Evolutionary conservation across 2,113 vertebrate species (phyloP), one percentile per base, ranked within the genome.

Genomic region (Peromyscus californicus): DNA sequence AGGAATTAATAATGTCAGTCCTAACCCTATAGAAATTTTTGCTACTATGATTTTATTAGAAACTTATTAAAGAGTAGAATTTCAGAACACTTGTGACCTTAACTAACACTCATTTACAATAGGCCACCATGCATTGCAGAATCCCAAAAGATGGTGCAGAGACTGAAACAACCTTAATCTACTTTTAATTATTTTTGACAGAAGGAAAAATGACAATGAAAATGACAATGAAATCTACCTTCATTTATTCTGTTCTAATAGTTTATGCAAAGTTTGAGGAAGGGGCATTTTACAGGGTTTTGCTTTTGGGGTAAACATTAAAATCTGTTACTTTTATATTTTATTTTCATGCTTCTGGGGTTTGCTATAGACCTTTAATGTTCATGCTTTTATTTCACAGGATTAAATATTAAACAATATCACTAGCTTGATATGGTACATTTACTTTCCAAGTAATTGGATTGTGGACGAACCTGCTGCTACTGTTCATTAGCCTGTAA

Each of bases 341-440:
- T 79, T 90, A 97, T 96, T 97, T 97, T 97, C 92, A 95, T 98
- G 91, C 94, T 97, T 96, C 87, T 96, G 85, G 74, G 51, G n/a
- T 93, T 98, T 97, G 45, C 84, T 96, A 80, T 74, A 82, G 92
- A 97, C 93, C 93, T 94, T 96, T 96, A 95, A 97, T 96, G 85
- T 88, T 69, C n/a, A 1, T 87, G 63, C 94, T 97, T 98, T 96
- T 57, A 87, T 96, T 97, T 97, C 83, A 90, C 42, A 78, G 94
- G 69, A 98, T 97, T 98, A 98, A 98, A 98, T 97, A 98, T 98
- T 98, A 98, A 98, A 98, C 97, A 98, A 96, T 97, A 98, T 94
- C 91, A 95, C 97, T 98, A 97, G 97, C 96, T 95, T 97, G 97
- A 98, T 97, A 97, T 93, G 97, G 91, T 97, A 97, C 97, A 98